Evolutionary conservation across 92 coral and sea anemone genomes (phyloP), one percentile per base, ranked within the genome.

Genomic region (Epizoanthus scotinus): DNA sequence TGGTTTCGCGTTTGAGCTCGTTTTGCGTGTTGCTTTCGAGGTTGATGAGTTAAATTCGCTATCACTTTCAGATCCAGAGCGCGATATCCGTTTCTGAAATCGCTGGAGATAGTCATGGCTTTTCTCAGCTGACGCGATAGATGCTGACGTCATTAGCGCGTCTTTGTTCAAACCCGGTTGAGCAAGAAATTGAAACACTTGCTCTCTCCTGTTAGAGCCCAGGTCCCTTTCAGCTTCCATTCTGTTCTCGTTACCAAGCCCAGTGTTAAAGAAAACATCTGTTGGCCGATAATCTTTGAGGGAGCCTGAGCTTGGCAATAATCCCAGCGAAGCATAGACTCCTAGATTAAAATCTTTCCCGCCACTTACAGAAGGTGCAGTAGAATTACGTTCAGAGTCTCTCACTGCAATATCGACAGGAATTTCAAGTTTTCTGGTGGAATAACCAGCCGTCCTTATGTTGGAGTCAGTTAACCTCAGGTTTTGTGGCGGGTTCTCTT

Each of bases 151-250:
- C 57, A 14, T 29, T 22, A 12, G 49, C 6, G 15, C 50, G 49
- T 6, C 19, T 40, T 40, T 15, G 42, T 52, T 64, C 81, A 53
- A 40, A 17, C 13, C 52, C 52, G 57, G 50, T 55, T 34, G 65
- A n/a, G 3, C n/a, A 7, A 26, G 52, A 12, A 8, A 13, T 8
- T 38, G 29, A 75, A 24, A n/a, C 4, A 22, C 34, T 12, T 36
- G 42, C 44, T 60, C 81, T 58, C 61, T 73, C 20, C 20, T 31
- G 61, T 73, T 69, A 20, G 58, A 64, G 59, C 82, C 62, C n/a
- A 86, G 63, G 49, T 92, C 97, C 31, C 90, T 78, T 71, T 93
- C 97, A 13, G 97, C 92, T 66, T 93, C 84, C 97, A 92, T 87
- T 60, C 60, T 24, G 47, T 74, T 88, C 4, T 82, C 77, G 49